phyloP scores from a whole-genome alignment of 2,797 vertebrate species.

The Malacoctenus gilli region DNA sequence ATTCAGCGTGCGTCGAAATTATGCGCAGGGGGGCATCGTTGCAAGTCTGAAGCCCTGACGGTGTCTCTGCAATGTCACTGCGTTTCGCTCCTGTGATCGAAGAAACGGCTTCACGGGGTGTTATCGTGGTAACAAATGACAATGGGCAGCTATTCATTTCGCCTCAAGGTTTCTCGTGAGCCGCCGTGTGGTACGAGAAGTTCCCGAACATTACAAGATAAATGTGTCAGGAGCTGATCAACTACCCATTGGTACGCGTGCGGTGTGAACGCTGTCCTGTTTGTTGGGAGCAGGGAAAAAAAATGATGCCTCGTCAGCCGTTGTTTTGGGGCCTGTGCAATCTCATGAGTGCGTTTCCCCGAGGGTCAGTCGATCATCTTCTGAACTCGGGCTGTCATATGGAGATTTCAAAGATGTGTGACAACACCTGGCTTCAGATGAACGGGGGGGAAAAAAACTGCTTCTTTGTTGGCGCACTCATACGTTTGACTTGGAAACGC shows the following conservation, averaged over 20 bases:
- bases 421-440: constrained; percentile 5
- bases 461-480: background rate
- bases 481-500: constrained; percentile 25
- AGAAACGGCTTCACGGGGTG: constrained; percentile 14
- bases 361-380: constrained; percentile 17
- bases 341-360: background rate
- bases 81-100: background rate
- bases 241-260: constrained; percentile 17
- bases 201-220: constrained; percentile 38
- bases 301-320: constrained; percentile 29
- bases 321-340: constrained; percentile 19
- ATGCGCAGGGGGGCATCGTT: no score
- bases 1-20: no score
- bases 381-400: background rate
- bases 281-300: constrained; percentile 28
- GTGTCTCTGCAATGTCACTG: background rate
- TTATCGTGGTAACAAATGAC: constrained; percentile 39
- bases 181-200: constrained; percentile 12
- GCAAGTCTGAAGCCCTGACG: no score
- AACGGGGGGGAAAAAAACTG: background rate
- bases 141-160: constrained; percentile 36
- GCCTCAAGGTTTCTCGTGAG: constrained; percentile 26
- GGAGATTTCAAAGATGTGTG: constrained; percentile 14
- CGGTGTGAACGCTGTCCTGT: constrained; percentile 13
- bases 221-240: constrained; percentile 43